phyloP scores from a whole-genome alignment of 2,888 invertebrate genomes.

The Synergus japonicus region DNA sequence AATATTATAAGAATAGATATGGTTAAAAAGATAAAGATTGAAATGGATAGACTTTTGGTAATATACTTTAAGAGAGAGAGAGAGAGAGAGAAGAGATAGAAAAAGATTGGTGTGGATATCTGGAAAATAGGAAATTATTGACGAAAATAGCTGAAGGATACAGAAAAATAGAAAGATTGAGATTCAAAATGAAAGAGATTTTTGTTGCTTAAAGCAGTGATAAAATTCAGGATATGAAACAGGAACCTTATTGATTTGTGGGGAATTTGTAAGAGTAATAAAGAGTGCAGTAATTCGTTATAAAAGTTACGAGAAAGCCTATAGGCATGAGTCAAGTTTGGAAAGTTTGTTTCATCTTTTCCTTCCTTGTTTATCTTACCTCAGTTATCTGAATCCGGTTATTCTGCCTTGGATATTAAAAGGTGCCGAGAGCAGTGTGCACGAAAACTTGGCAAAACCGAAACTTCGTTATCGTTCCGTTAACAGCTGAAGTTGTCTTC shows the following conservation, averaged over 20 bases:
- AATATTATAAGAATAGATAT: too few relatives aligned
- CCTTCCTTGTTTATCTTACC: slow-evolving; percentile 29
- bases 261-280: background rate
- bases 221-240: background rate
- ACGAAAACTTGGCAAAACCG: slow-evolving; percentile 54
- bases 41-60: too few relatives aligned
- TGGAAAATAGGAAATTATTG: too few relatives aligned
- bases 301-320: slow-evolving; percentile 2
- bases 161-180: too few relatives aligned
- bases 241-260: background rate
- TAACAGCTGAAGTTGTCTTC: slow-evolving; percentile 57
- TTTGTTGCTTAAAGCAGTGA: too few relatives aligned
- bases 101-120: too few relatives aligned
- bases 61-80: too few relatives aligned
- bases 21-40: too few relatives aligned
- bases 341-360: slow-evolving; percentile 33
- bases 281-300: slow-evolving; percentile 13
- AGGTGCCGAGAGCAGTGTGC: slow-evolving; percentile 40
- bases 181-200: too few relatives aligned
- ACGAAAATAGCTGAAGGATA: too few relatives aligned
- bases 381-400: slow-evolving; percentile 34
- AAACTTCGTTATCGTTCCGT: slow-evolving; percentile 58
- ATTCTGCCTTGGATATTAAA: slow-evolving; percentile 39
- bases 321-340: background rate
- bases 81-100: too few relatives aligned